Evolutionary conservation across 23 tunicate genomes (phyloP), one percentile per base, ranked within the genome.

Genomic region (Phallusia fumigata): DNA sequence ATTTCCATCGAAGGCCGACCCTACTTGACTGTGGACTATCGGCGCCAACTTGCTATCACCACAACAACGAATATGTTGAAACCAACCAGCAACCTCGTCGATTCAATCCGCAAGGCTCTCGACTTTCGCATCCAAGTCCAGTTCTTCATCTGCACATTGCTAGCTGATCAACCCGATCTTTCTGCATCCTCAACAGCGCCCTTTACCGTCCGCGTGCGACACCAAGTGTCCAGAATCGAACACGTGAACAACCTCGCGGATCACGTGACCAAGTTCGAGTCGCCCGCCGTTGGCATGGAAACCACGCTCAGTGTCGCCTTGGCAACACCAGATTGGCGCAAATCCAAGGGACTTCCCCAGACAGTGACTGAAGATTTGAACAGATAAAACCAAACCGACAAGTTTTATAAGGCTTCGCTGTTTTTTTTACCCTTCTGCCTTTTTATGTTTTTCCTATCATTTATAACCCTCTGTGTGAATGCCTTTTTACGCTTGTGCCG

Each of bases 101-200:
- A 91, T 24, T 69, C 85, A 8, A 47, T 75, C 21, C 79, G 97
- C 21, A 83, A 80, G 35, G 77, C 88, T 58, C 73, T 87, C 13
- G 91, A 92, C 47, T 92, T 92, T 80, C 88, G 97, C 19, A 75
- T 92, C 30, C 97, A 92, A 80, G 81, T 88, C 0, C 97, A 92
- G 80, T 92, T 92, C 80, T 80, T 77, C 65, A 65, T 83, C 36
- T 82, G 97, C 88, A 52, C 74, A 0, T 65, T 76, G 31, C 33
- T 51, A 53, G 87, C 80, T 28, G 80, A 65, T 33, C 50, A 18
- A 30, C 74, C 32, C 32, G 44, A 33, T 5, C 32, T 64, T 5
- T 35, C 81, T 11, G 86, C 83, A 24, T 50, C 79, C 0, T 58
- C 69, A 21, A 40, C 47, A 10, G 84, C 75, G 24, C 52, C 74